Evolutionary conservation across 1,140 invertebrate genomes (phyloP), one percentile per base, ranked within the genome.

Genomic region (Drosophila ficusphila): DNA sequence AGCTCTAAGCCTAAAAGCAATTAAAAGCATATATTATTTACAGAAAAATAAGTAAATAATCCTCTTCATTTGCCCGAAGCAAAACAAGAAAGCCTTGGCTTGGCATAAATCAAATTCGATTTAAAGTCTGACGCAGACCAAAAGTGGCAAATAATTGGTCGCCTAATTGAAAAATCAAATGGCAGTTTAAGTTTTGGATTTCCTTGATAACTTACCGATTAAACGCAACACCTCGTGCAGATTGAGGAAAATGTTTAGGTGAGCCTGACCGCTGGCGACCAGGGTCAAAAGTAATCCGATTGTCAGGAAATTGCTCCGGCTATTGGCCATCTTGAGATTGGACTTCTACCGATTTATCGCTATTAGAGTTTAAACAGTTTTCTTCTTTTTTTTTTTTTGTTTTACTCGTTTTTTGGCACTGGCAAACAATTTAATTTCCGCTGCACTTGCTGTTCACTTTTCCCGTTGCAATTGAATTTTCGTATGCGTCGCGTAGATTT

Each of bases 211-310:
- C 91, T 91, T 61, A 92, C 92, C 92, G 64, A 92, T 86, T 77
- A 92, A 68, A 64, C 91, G 76, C 67, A 90, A 77, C 51, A 92
- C 91, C 82, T 92, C 92, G 75, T 92, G 91, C 60, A 91, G 58
- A 68, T 92, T 92, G 19, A 92, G 76, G 62, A 91, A 92, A 49
- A 92, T 79, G 68, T 92, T 92, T 29, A 92, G 72, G 60, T 92
- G 89, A 4, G 79, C 65, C 44, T 88, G 81, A 39, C 75, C 73
- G 42, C 69, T 47, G 60, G 65, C 68, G 18, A 77, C 53, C 42
- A 90, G 77, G 14, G 72, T 57, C 52, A 88, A 48, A 44, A 89
- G 69, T 90, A 90, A 89, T 90, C 89, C 89, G 77, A 90, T 79
- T 67, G 72, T 77, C 48, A 88, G 76, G 58, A 70, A 49, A 49